phyloP scores from a whole-genome alignment of 2,888 invertebrate species.

The Caenorhabditis imperialis region DNA sequence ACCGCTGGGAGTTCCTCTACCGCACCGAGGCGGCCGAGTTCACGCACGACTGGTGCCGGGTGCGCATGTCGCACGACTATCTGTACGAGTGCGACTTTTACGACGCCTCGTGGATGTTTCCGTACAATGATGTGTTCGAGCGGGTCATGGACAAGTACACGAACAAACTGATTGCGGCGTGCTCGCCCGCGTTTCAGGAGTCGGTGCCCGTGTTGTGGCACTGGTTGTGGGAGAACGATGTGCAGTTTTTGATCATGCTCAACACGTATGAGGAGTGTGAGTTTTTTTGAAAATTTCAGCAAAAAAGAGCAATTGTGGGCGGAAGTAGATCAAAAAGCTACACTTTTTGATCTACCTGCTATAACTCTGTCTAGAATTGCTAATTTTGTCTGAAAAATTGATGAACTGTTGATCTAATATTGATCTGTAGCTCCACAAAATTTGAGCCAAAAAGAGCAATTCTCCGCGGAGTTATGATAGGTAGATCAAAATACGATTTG shows the following conservation, averaged over 20 bases:
- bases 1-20: constrained; percentile 18
- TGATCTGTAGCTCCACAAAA: too few species aligned
- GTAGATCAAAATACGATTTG: too few species aligned
- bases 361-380: too few species aligned
- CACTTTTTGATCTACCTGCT: too few species aligned
- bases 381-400: too few species aligned
- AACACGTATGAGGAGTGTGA: constrained; percentile 9
- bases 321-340: not conserved
- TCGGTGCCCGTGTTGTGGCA: constrained; percentile 20
- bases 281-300: too few species aligned
- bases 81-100: constrained; percentile 21
- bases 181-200: constrained; percentile 6
- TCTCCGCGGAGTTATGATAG: too few species aligned
- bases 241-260: constrained; percentile 12
- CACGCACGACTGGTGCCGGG: constrained; percentile 20
- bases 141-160: not conserved
- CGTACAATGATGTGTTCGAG: constrained; percentile 6
- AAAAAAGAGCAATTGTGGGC: too few species aligned
- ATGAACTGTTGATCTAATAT: too few species aligned
- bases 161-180: constrained; percentile 5
- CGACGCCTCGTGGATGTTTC: constrained; percentile 13
- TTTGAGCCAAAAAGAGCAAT: too few species aligned
- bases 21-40: constrained; percentile 5
- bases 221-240: constrained; percentile 22
- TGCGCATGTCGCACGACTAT: not conserved